These are phyloP conservation scores for Fundulus diaphanus DNA, from an alignment of 2,797 vertebrate genomes.

Conservation along the genomic window DNA sequence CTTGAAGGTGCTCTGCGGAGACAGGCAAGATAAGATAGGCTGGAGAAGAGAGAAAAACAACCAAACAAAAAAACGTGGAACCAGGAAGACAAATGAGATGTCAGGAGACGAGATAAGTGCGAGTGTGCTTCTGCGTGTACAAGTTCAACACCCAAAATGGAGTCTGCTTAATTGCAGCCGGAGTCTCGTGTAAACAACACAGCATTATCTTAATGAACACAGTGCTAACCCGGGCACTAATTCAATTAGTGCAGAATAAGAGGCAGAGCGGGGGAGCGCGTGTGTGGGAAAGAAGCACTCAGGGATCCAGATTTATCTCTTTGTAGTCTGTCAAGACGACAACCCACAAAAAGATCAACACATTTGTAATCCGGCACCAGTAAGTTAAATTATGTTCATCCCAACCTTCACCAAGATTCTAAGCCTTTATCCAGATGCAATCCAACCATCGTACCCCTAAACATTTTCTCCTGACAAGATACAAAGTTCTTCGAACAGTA, in stretches of 20 bases:
- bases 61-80: neutral
- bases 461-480: neutral
- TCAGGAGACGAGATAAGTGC: constrained; percentile 11
- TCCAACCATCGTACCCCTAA: neutral
- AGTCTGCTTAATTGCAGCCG: constrained; percentile 64
- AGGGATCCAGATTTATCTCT: constrained; percentile 52
- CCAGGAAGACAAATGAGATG: constrained; percentile 14
- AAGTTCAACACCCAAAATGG: constrained; percentile 61
- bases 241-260: constrained; percentile 71
- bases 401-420: neutral
- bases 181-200: constrained; percentile 70
- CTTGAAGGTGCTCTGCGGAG: constrained; percentile 92
- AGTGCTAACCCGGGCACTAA: constrained; percentile 67
- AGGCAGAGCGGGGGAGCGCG: constrained; percentile 50
- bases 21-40: neutral
- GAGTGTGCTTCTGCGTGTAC: constrained; percentile 24
- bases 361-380: neutral
- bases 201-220: constrained; percentile 77
- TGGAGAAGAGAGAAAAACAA: neutral
- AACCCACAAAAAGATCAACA: constrained; percentile 10
- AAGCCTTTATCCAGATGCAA: neutral
- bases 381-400: constrained; percentile 4
- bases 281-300: constrained; percentile 47
- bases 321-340: constrained; percentile 34
- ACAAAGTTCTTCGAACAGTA: neutral